Conservation (phyloP, 1,140 invertebrate species). For the Camponotus pennsylvanicus region DNA sequence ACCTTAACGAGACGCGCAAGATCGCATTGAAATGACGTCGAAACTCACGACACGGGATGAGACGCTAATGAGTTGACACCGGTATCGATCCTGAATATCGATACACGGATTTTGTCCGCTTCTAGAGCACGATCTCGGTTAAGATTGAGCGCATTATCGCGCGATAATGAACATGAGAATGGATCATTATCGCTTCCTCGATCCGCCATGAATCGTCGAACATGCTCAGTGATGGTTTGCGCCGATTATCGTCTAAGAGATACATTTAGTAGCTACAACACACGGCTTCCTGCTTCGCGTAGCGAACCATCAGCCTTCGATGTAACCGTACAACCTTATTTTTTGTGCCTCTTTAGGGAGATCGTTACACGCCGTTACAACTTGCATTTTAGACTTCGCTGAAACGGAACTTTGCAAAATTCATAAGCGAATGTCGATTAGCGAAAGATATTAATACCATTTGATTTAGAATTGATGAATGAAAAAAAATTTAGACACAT, state of each 20-base stretch:
- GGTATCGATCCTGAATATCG: background rate
- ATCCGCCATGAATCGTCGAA: conserved; percentile 18
- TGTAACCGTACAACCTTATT: conserved; percentile 28
- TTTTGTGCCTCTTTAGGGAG: conserved; percentile 9
- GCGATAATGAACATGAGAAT: conserved; percentile 36
- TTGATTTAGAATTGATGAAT: background rate
- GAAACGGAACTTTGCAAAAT: conserved; percentile 12
- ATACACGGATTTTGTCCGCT: background rate
- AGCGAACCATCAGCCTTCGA: background rate
- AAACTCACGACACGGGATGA: background rate
- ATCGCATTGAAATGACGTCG: conserved; percentile 17
- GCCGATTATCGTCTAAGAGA: conserved; percentile 25
- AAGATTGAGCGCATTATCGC: conserved; percentile 13
- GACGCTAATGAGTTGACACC: background rate
- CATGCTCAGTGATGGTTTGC: background rate
- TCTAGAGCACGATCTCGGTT: conserved; percentile 19
- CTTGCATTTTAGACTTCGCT: conserved; percentile 6
- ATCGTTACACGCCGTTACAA: conserved; percentile 19
- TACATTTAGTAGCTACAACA: background rate
- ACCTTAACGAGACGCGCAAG: conserved; percentile 49
- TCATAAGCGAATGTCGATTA: background rate
- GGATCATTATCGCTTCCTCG: conserved; percentile 38
- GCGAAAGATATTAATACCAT: background rate
- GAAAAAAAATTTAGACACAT: background rate
- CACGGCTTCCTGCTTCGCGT: conserved; percentile 41